These are phyloP conservation scores for Amaurobius ferox DNA, from an alignment of 2,888 invertebrate species.

Conservation along the genomic window DNA sequence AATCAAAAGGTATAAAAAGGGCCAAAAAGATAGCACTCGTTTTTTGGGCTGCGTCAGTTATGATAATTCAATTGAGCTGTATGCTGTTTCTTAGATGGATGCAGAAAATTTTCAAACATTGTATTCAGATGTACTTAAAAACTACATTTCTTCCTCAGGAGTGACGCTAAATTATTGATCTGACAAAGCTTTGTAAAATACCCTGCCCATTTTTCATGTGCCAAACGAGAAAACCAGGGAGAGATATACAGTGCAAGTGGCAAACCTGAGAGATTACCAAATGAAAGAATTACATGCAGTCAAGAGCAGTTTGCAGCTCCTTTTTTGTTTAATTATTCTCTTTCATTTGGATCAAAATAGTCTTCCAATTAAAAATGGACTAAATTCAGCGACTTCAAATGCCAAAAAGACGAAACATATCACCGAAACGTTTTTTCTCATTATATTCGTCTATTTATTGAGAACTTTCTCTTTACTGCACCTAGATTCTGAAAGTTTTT, in stretches of 20 bases:
- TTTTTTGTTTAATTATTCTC: conserved; percentile 32
- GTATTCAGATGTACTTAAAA: background rate
- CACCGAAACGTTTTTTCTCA: conserved; percentile 61
- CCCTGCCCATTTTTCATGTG: conserved; percentile 62
- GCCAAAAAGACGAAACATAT: conserved; percentile 70
- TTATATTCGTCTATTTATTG: conserved; percentile 66
- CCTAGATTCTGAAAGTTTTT: conserved; percentile 68
- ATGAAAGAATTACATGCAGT: background rate
- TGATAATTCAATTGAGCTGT: conserved; percentile 51
- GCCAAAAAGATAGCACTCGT: conserved; percentile 47
- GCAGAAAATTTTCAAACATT: background rate
- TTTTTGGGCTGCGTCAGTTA: conserved; percentile 42
- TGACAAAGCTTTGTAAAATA: conserved; percentile 6
- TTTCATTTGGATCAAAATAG: conserved; percentile 69
- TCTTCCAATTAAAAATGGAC: conserved; percentile 61
- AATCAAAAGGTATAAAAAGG: conserved; percentile 40
- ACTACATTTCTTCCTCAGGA: background rate
- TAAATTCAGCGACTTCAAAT: conserved; percentile 61
- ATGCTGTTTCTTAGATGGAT: conserved; percentile 18
- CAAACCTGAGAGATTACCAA: background rate
- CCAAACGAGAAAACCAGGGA: conserved; percentile 50
- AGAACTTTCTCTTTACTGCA: conserved; percentile 69
- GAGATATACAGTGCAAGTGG: background rate
- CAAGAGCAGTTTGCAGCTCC: conserved; percentile 52
- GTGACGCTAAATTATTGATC: background rate